Conservation (phyloP, 2,888 invertebrate genomes). For the Synanthedon myopaeformis region DNA sequence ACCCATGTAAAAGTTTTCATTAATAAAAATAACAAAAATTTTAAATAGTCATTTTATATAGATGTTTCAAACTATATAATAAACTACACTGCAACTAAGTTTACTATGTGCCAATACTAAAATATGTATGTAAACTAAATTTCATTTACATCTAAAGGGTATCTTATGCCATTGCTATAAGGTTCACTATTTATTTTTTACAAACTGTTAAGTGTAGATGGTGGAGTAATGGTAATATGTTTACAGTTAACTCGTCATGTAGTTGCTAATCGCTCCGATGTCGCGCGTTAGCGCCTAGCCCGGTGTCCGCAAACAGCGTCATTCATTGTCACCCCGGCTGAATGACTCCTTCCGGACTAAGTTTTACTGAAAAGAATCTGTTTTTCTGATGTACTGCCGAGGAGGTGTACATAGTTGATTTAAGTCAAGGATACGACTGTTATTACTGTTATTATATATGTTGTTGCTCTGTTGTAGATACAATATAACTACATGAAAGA, state of each 20-base stretch:
- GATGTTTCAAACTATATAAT: too few relatives aligned
- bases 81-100: too few relatives aligned
- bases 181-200: background rate
- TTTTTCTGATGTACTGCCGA: background rate
- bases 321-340: constrained; percentile 59
- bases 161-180: background rate
- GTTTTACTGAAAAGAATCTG: background rate
- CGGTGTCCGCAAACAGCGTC: constrained; percentile 61
- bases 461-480: too few relatives aligned
- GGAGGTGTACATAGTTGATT: background rate
- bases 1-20: too few relatives aligned
- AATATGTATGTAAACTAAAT: background rate
- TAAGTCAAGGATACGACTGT: too few relatives aligned
- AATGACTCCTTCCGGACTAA: constrained; percentile 34
- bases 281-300: constrained; percentile 68
- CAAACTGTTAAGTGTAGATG: constrained; percentile 6
- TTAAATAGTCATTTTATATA: too few relatives aligned
- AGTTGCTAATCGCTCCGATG: constrained; percentile 51
- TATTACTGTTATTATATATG: too few relatives aligned
- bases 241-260: constrained; percentile 65
- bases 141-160: background rate
- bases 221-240: constrained; percentile 56
- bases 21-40: too few relatives aligned
- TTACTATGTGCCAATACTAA: too few relatives aligned
- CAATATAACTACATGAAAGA: too few relatives aligned